Percentiles rank a stretch among this genome's conserved stretches.
These are phyloP conservation scores for Centropyge bicolor DNA, from an alignment of 2,797 vertebrate species.

Conservation along the genomic window DNA sequence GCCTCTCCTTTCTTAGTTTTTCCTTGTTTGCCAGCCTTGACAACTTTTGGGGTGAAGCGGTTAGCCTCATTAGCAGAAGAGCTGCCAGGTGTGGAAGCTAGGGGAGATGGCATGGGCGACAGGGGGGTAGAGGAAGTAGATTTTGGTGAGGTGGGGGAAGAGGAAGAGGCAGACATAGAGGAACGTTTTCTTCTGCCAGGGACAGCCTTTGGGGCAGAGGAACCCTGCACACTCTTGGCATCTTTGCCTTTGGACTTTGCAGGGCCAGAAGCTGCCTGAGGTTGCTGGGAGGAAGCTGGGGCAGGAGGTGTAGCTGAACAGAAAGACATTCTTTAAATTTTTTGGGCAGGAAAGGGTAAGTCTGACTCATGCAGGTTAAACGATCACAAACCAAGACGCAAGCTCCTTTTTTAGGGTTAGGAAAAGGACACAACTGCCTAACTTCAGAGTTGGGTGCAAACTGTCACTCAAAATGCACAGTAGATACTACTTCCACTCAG, in stretches of 20 bases:
- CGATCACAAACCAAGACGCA: conserved; percentile 59
- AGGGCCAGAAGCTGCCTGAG: conserved; percentile 74
- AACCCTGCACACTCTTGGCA: conserved; percentile 77
- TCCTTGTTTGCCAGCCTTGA: conserved; percentile 86
- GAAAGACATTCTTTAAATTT: conserved; percentile 72
- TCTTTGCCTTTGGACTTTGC: conserved; percentile 86
- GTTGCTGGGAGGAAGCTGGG: conserved; percentile 73
- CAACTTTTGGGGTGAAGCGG: conserved; percentile 79
- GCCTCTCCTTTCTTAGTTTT: conserved; percentile 81
- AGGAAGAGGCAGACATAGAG: conserved; percentile 81
- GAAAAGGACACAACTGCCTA: conserved; percentile 30
- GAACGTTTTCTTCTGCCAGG: conserved; percentile 86
- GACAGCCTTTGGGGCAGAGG: conserved; percentile 84
- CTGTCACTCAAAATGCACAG: conserved; percentile 43
- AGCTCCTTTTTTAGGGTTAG: conserved; percentile 62
- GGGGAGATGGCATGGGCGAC: conserved; percentile 74
- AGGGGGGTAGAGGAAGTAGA: conserved; percentile 70
- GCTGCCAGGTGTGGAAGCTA: conserved; percentile 68
- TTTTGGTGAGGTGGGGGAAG: conserved; percentile 86
- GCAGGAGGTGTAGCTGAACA: conserved; percentile 84
- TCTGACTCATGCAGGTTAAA: conserved; percentile 80
- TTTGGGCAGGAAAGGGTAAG: conserved; percentile 16
- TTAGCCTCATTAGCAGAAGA: conserved; percentile 61
- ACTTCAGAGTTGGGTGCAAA: conserved; percentile 53
- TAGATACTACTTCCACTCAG: conserved; percentile 44